Base-by-base conservation (phyloP, 2,797 vertebrate species). In the Hippoglossus hippoglossus region DNA sequence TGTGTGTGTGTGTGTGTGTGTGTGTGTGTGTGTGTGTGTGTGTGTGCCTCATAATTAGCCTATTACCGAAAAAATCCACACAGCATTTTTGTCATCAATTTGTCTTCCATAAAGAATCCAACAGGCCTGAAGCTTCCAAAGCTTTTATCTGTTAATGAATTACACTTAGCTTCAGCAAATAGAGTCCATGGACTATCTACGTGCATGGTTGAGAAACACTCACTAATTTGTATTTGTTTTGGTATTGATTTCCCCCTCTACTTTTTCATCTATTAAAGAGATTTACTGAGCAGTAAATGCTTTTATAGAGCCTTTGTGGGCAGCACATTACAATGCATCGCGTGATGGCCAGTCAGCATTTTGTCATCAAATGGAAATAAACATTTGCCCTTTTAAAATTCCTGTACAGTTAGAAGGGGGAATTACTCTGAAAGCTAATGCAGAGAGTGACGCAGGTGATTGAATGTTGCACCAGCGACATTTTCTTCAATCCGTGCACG, bases 231-330 rank as follows among this genome's bases (percentile, higher is more conserved):
- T 86, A 31, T 82, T 82, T 83, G 82, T 86, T 89, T 70, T 70
- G 47, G 16, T 82, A 88, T 83, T 82, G 86, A 85, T 87, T 84
- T 71, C 26, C 34, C 13, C 16, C 21, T 7, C 41, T 25, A 64
- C 76, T 79, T 90, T 85, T 89, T 77, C 75, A 76, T 87, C 84
- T 81, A 86, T 85, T 85, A 85, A 85, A 78, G 75, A 85, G 85
- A 91, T 90, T 90, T 86, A 85, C 68, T 46, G 79, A 79, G 83
- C 79, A 67, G 73, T 87, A 81, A 90, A 86, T 81, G 80, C 73
- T 77, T 89, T 88, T 83, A 87, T 57, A 76, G 68, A 62, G 70
- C 55, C 60, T 22, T 22, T 58, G 63, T 63, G 63, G 59, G 71
- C 71, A 54, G 57, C 53, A 21, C 72, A 79, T 76, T 74, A 79